Conservation (phyloP, 53 echinoderm and acorn worm species). For the Holothuria scabra region DNA sequence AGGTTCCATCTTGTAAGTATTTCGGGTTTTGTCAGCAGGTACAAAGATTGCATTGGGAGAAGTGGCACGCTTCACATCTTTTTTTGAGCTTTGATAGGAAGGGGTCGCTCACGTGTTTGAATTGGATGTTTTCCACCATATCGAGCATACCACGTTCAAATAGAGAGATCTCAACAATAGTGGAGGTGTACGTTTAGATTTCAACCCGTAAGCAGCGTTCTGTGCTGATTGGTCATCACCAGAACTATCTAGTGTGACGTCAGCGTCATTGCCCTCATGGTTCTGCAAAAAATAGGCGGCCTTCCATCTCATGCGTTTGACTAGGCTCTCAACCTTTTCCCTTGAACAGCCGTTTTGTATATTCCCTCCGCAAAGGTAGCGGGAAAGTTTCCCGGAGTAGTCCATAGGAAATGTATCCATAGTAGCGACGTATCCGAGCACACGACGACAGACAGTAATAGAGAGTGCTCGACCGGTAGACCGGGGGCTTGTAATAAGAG, state of each 20-base stretch:
- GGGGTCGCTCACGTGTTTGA: background rate
- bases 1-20: background rate
- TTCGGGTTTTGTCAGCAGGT: no score
- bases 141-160: conserved; percentile 16
- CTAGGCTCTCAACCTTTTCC: conserved; percentile 11
- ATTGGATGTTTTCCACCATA: conserved; percentile 12
- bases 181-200: conserved; percentile 20
- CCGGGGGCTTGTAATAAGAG: no score
- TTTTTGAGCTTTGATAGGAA: background rate
- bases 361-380: no score
- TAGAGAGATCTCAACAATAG: background rate
- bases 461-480: no score
- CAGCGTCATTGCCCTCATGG: background rate
- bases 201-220: background rate
- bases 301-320: conserved; percentile 18
- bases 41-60: background rate
- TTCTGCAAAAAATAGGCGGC: background rate
- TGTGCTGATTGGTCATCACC: no score
- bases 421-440: no score
- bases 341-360: no score
- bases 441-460: no score
- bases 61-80: background rate
- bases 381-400: no score
- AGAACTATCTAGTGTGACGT: no score
- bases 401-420: no score